Conservation (phyloP, 2,888 invertebrate genomes). For the Arctia plantaginis region DNA sequence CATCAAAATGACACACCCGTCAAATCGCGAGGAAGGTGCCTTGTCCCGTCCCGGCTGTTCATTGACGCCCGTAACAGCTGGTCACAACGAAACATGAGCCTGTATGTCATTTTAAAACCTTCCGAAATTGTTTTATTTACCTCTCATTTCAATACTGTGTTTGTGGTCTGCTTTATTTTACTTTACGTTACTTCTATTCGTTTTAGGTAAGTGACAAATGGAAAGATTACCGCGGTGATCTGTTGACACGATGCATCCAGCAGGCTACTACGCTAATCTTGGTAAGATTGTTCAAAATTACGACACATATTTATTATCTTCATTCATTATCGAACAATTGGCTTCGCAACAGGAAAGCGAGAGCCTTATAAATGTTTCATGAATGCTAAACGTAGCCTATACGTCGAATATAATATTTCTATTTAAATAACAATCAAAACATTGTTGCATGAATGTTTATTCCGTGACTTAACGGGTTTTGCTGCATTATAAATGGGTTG, state of each 20-base stretch:
- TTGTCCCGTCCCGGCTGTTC: background rate
- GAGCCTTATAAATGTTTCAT: constrained; percentile 23
- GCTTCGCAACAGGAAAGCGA: constrained; percentile 13
- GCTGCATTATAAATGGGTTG: constrained; percentile 5
- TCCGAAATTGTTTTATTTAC: background rate
- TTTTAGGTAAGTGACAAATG: constrained; percentile 86
- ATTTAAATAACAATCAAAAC: constrained; percentile 25
- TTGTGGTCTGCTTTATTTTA: constrained; percentile 23
- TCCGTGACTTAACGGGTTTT: constrained; percentile 17
- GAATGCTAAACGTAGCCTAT: constrained; percentile 11
- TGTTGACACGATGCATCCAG: constrained; percentile 81
- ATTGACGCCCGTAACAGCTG: background rate
- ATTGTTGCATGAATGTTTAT: constrained; percentile 16
- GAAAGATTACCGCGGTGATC: constrained; percentile 79
- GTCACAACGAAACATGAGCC: background rate
- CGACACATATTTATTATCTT: constrained; percentile 13
- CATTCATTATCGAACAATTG: constrained; percentile 22
- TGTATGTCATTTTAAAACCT: background rate
- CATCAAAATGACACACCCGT: background rate
- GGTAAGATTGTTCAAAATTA: constrained; percentile 71
- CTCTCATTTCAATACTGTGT: constrained; percentile 5
- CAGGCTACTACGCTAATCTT: constrained; percentile 85
- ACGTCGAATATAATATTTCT: constrained; percentile 20
- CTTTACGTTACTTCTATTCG: constrained; percentile 58
- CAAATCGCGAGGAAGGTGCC: background rate